Evolutionary conservation across 2,888 invertebrate genomes (phyloP).

Genomic region (Strigamia crassipes): DNA sequence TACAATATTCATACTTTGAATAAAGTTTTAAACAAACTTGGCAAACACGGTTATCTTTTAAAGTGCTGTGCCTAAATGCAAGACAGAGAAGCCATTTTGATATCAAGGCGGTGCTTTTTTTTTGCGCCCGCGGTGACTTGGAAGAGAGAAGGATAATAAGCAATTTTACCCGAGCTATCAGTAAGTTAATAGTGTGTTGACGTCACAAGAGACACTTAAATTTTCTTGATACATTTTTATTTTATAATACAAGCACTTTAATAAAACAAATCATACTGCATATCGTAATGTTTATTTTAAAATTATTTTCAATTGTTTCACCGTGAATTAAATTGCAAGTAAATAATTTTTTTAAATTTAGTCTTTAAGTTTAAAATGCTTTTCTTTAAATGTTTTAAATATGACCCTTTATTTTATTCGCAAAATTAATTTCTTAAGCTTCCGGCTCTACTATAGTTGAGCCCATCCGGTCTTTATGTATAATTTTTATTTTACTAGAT

Average conservation of each 20-base stretch:
- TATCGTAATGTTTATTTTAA: not conserved
- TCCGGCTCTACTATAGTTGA: not conserved
- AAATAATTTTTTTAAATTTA: not conserved
- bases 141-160: slow-evolving; percentile 20
- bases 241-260: not conserved
- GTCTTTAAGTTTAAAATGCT: not conserved
- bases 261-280: not conserved
- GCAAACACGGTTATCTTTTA: slow-evolving; percentile 15
- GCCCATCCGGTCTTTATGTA: not conserved
- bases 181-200: slow-evolving; percentile 35
- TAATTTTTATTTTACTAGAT: not conserved
- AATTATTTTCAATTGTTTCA: not conserved
- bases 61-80: not conserved
- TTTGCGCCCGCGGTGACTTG: not conserved
- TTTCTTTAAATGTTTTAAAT: not conserved
- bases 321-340: not conserved
- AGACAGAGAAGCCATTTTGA: not conserved
- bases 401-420: slow-evolving; percentile 13
- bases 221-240: slow-evolving; percentile 10
- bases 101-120: slow-evolving; percentile 33
- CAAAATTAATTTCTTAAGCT: slow-evolving; percentile 1
- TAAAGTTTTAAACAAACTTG: not conserved
- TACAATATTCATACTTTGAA: not conserved
- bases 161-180: slow-evolving; percentile 27
- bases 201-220: slow-evolving; percentile 31